Percentiles rank a stretch among this genome's conserved stretches.
Evolutionary conservation across 2,888 invertebrate species (phyloP).

Genomic region (Noctua comes): DNA sequence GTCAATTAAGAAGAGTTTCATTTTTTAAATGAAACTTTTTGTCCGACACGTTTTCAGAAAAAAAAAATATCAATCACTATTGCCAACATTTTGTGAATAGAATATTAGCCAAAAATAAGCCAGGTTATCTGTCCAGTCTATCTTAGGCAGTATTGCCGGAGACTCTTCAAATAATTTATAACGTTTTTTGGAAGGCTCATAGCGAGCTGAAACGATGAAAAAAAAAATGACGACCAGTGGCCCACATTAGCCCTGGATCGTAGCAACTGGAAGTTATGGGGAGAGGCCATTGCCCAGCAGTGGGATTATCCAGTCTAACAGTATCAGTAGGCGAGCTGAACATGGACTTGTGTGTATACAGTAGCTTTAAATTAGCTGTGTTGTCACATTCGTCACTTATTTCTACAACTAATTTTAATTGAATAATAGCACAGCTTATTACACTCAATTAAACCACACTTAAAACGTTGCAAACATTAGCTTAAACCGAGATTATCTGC

Average conservation of each 20-base stretch:
- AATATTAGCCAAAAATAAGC: background rate
- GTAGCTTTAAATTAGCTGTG: background rate
- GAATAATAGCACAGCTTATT: constrained; percentile 22
- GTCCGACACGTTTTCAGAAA: too few species aligned
- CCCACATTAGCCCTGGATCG: too few species aligned
- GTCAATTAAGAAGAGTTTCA: constrained; percentile 30
- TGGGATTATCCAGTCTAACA: too few species aligned
- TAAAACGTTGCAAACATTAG: constrained; percentile 43
- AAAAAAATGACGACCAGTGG: too few species aligned
- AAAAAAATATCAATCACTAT: too few species aligned
- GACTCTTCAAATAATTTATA: background rate
- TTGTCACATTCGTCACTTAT: constrained; percentile 20
- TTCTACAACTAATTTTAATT: constrained; percentile 26
- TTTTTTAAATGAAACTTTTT: too few species aligned
- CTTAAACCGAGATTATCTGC: constrained; percentile 27
- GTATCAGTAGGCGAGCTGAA: too few species aligned
- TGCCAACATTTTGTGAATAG: background rate
- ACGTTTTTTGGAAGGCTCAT: background rate
- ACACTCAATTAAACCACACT: constrained; percentile 38
- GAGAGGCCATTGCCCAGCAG: too few species aligned
- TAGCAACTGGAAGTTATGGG: too few species aligned
- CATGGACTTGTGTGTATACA: background rate
- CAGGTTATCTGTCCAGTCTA: background rate
- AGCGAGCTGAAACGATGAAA: background rate
- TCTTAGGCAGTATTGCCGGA: background rate